Base-by-base conservation (phyloP, 2,888 invertebrate genomes). In the Sicus ferrugineus region DNA sequence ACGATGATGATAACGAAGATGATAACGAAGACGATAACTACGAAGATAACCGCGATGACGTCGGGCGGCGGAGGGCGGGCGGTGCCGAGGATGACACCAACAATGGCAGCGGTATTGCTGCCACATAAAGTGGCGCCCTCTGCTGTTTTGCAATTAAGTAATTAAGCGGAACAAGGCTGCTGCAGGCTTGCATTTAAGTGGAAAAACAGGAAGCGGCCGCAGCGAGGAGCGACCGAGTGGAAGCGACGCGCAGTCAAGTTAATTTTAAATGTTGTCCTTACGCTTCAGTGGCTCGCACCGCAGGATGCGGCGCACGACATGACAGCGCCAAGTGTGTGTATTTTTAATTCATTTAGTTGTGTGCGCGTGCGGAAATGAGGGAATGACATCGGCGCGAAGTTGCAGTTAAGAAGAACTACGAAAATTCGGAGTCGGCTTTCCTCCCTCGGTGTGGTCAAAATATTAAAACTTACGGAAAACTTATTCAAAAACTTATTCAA, bases 101-200 rank as follows among this genome's bases (percentile, higher is more conserved):
- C n/a, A 23, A 1, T 14, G 38, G 1, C 38, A 34, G n/a, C 19
- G 19, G 31, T 16, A 63, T 11, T 3, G 23, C 56, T 2, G 26
- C 42, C 19, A 61, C 42, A 38, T 23, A 61, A 26, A 61, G 61
- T 38, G 61, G 61, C 61, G 38, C 52, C 52, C 38, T 65, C 65
- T 65, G 34, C 50, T 67, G 30, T 68, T 65, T 50, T 14, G 48
- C 61, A 64, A 70, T 70, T 65, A 69, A 69, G 56, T 31, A 63
- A 64, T 68, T 68, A 68, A 54, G 62, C 11, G 28, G 38, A 26
- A n/a, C 48, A 46, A 52, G 9, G 34, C 21, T 38, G 63, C 62
- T 52, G 63, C 54, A 62, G n/a, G 48, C 31, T 11, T 30, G 68
- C 34, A 52, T 50, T 68, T 50, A 42, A 62, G 38, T 42, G 59